Evolutionary conservation across 2,797 vertebrate genomes (phyloP).

Genomic region (Sebastes taczanowskii): DNA sequence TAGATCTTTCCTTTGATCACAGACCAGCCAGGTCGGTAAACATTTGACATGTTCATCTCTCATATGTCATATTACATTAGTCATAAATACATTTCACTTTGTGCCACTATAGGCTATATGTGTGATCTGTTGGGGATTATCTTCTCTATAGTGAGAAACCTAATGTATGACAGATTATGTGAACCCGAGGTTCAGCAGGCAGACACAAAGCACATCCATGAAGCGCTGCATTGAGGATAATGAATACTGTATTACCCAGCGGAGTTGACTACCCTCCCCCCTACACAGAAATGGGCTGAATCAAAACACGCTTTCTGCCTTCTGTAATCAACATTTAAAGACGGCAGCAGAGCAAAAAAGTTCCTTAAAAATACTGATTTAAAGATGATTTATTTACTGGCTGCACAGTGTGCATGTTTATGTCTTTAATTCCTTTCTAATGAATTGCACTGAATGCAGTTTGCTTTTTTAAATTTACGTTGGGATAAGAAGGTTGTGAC

Average conservation of each 20-base stretch:
- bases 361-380: neutral
- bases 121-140: neutral
- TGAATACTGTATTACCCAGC: constrained; percentile 65
- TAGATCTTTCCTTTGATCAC: neutral
- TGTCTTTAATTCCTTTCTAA: constrained; percentile 1
- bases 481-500: neutral
- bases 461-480: constrained; percentile 18
- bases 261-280: constrained; percentile 24
- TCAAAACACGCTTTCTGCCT: constrained; percentile 26
- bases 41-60: neutral
- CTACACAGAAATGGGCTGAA: neutral
- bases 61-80: neutral
- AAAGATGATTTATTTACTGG: neutral
- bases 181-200: constrained; percentile 21
- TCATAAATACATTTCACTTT: neutral
- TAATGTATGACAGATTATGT: constrained; percentile 20
- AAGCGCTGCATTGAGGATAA: constrained; percentile 4
- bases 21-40: neutral
- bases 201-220: constrained; percentile 33
- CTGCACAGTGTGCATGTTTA: neutral
- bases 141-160: neutral
- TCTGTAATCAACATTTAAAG: constrained; percentile 26
- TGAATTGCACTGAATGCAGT: neutral
- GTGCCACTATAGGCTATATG: neutral
- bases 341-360: neutral